These are phyloP conservation scores for Rostratula benghalensis DNA, from an alignment of 2,113 vertebrate genomes.

Conservation along the genomic window DNA sequence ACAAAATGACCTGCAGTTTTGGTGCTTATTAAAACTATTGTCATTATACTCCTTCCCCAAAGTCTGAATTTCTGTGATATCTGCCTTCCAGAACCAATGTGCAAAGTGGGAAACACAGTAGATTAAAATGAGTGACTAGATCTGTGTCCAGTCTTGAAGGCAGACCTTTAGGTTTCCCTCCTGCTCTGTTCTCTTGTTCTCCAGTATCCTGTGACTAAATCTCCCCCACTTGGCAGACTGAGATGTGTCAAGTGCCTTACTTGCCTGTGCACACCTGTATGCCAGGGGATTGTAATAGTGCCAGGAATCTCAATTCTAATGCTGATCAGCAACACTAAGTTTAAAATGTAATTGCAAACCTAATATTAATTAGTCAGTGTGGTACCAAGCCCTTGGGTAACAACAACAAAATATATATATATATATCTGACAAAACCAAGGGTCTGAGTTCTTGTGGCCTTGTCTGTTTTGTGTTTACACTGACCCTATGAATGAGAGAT, in stretches of 20 bases:
- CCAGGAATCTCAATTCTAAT: not conserved
- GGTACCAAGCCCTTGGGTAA: not conserved
- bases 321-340: not conserved
- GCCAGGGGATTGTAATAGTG: not conserved
- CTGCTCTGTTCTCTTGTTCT: not conserved
- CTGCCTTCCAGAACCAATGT: not conserved
- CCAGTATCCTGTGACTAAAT: not conserved
- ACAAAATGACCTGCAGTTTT: not conserved
- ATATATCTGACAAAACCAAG: not conserved
- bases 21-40: not conserved
- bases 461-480: not conserved
- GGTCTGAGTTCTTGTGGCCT: not conserved
- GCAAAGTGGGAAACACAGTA: not conserved
- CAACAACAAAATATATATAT: not conserved
- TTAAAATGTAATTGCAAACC: not conserved
- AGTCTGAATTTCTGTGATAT: not conserved
- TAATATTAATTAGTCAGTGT: not conserved
- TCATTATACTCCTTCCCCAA: not conserved
- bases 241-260: not conserved
- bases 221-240: not conserved
- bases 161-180: not conserved
- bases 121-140: not conserved
- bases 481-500: not conserved
- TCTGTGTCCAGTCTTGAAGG: not conserved
- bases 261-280: not conserved